Evolutionary conservation across 1,140 invertebrate genomes (phyloP).

Genomic region (Caenorhabditis brenneri): DNA sequence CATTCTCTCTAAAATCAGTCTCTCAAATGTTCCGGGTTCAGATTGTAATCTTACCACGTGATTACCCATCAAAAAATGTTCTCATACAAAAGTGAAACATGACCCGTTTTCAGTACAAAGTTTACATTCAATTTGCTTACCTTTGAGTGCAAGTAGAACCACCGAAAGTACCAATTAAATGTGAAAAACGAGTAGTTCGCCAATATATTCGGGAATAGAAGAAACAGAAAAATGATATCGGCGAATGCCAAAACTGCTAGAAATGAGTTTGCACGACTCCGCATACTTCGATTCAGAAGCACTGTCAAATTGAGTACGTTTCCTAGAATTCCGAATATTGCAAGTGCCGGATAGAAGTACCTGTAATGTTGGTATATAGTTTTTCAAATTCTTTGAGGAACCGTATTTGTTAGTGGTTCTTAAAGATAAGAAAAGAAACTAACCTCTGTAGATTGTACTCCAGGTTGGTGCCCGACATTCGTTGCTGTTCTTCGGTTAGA

Average conservation of each 20-base stretch:
- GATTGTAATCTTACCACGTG: too few species aligned
- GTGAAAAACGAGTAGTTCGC: slow-evolving; percentile 67
- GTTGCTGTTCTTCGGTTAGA: slow-evolving; percentile 49
- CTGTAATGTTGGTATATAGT: not conserved
- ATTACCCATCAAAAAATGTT: too few species aligned
- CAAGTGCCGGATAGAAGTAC: slow-evolving; percentile 66
- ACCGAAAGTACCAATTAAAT: slow-evolving; percentile 63
- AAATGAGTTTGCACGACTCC: slow-evolving; percentile 67
- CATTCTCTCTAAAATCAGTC: too few species aligned
- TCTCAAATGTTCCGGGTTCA: too few species aligned
- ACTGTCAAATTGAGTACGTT: slow-evolving; percentile 67
- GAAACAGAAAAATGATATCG: slow-evolving; percentile 64
- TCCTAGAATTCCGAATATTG: slow-evolving; percentile 68
- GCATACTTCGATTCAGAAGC: slow-evolving; percentile 65
- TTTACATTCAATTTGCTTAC: too few species aligned
- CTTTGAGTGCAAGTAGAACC: slow-evolving; percentile 66
- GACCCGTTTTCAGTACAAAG: not conserved
- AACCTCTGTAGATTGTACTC: slow-evolving; percentile 66
- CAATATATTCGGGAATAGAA: slow-evolving; percentile 66
- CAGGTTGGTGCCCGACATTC: slow-evolving; percentile 60
- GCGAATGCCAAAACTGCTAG: slow-evolving; percentile 64
- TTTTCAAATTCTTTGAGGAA: too few species aligned
- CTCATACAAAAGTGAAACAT: too few species aligned
- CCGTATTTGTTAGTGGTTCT: not conserved
- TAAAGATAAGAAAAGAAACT: not conserved